phyloP scores from a whole-genome alignment of 2,113 vertebrate species.

The Lanius collurio region DNA sequence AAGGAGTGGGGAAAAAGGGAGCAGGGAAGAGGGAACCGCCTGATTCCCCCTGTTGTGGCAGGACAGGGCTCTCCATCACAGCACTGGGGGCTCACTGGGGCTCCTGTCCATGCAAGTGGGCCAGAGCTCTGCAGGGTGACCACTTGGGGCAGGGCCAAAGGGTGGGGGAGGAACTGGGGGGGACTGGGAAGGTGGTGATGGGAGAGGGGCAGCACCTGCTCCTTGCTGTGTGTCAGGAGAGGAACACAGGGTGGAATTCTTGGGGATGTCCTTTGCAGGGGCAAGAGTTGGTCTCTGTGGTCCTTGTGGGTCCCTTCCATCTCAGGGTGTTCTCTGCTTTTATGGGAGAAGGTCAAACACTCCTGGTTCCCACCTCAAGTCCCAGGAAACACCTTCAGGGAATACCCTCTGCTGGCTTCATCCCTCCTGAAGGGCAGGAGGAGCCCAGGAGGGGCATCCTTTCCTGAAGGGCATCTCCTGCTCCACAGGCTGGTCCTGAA shows the following conservation, averaged over 20 bases:
- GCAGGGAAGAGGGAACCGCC: not conserved
- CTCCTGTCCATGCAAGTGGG: not conserved
- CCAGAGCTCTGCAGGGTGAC: not conserved
- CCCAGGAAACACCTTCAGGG: not conserved
- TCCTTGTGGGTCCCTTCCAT: not conserved
- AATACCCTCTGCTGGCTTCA: not conserved
- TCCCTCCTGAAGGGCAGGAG: not conserved
- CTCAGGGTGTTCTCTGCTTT: not conserved
- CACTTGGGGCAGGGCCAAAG: fast-evolving
- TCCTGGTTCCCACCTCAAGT: not conserved
- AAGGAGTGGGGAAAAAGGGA: not conserved
- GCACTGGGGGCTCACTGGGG: not conserved
- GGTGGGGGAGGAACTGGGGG: not conserved
- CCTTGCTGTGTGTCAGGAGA: not conserved
- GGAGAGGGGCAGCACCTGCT: not conserved
- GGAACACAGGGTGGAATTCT: too few relatives aligned
- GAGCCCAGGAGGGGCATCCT: not conserved
- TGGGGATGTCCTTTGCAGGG: not conserved
- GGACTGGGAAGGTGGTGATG: not conserved
- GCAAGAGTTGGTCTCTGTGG: fast-evolving
- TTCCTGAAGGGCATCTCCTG: not conserved
- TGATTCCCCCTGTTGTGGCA: fast-evolving
- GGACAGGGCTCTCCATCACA: not conserved
- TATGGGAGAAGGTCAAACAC: fast-evolving
- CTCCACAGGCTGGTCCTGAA: not conserved